These are phyloP conservation scores for Melanostigma gelatinosum DNA, from an alignment of 2,113 vertebrate genomes.

Conservation along the genomic window DNA sequence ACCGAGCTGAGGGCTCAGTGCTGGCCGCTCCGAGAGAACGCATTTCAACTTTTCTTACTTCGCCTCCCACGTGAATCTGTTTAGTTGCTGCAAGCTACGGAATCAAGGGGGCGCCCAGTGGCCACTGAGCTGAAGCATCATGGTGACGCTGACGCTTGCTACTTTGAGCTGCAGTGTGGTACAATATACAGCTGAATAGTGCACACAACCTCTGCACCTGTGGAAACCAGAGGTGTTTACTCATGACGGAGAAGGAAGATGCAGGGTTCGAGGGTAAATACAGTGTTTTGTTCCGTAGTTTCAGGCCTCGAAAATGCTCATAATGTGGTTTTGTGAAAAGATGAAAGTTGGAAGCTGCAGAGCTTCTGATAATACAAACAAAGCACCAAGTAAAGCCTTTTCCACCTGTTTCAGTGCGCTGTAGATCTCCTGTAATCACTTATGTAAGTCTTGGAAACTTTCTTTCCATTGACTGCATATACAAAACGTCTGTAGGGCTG, in stretches of 20 bases:
- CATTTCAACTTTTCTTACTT: conserved; percentile 10
- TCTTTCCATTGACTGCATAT: background rate
- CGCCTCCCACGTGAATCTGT: conserved; percentile 2
- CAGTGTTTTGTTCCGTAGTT: background rate
- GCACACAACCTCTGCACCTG: conserved; percentile 12
- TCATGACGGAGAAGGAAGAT: background rate
- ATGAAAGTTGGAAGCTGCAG: conserved; percentile 23
- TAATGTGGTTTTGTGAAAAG: background rate
- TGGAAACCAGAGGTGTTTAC: background rate
- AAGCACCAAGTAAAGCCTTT: background rate
- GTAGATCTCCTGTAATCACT: background rate
- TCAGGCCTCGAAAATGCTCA: background rate
- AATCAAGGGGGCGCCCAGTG: conserved; percentile 30
- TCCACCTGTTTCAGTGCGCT: background rate
- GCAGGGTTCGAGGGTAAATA: conserved; percentile 5
- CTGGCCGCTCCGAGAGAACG: conserved; percentile 6
- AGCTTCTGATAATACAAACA: conserved; percentile 1
- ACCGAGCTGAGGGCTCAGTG: background rate
- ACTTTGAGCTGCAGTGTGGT: background rate
- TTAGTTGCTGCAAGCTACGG: conserved; percentile 28
- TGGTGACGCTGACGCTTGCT: conserved; percentile 14
- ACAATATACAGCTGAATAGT: background rate
- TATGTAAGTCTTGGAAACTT: conserved; percentile 16
- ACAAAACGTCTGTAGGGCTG: background rate
- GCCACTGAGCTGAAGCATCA: conserved; percentile 8